Evolutionary conservation across 2,113 vertebrate species (phyloP), one percentile per base, ranked within the genome.

Genomic region (Romanogobio albipinnatus): DNA sequence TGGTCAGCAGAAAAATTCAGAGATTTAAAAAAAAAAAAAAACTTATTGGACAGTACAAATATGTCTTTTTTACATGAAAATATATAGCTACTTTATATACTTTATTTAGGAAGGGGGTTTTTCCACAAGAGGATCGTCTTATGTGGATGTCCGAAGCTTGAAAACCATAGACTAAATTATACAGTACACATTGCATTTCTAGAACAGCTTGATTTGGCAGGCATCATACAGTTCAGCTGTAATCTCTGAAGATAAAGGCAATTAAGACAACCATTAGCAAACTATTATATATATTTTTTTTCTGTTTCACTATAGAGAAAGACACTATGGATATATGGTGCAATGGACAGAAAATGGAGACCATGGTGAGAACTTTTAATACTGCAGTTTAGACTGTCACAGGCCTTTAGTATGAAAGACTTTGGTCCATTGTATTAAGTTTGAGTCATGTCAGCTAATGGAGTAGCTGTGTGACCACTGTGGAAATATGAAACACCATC

Each of bases 241-340:
- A 53, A 76, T 76, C 43, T 74, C 22, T 47, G 9, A 73, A 73
- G 22, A 49, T 7, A 70, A 70, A 17, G 47, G 39, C 7, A 76
- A 11, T 36, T 70, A 62, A 49, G 13, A 22, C 15, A 84, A 82
- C 61, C 22, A 49, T n/a, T 45, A 68, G 66, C 51, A 53, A 75
- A 76, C 39, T 14, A 51, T 51, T 51, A 15, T 15, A 4, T 49
- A 10, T 7, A 39, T 2, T 70, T 47, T 39, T 62, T 76, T 49
- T 70, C 9, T 58, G 36, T 36, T 59, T 70, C n/a, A 53, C 89
- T 93, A 39, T 39, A 99, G 98, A 99, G 88, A 99, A 99, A 86
- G 97, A 99, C 91, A 98, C 96, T 0, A 97, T 99, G 97, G 97
- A 99, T 9, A 95, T 99, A 10, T 99, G 98, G 98, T 98, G 97